Percentiles rank a stretch among this genome's conserved stretches.
Evolutionary conservation across 2,888 invertebrate species (phyloP).

Genomic region (Camponotus fellah): DNA sequence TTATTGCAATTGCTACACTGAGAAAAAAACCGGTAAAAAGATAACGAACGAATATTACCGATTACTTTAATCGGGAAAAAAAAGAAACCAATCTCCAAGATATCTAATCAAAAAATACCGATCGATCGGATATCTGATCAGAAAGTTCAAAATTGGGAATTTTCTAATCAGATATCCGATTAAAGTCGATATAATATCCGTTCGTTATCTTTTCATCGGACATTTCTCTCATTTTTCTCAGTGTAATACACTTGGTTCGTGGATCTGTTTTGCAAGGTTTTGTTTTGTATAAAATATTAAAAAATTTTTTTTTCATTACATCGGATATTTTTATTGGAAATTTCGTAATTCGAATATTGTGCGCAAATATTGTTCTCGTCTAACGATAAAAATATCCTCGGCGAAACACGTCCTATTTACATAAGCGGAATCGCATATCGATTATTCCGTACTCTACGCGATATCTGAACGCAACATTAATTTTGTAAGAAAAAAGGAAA

Average conservation of each 20-base stretch:
- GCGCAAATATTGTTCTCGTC: constrained; percentile 21
- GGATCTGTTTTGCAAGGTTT: not conserved
- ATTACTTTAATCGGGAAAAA: no score
- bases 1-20: constrained; percentile 54
- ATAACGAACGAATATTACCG: no score
- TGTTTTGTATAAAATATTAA: constrained; percentile 5
- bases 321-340: not conserved
- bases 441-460: constrained; percentile 9
- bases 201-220: no score
- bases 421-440: not conserved
- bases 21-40: no score
- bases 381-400: not conserved
- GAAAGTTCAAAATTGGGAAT: no score
- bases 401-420: not conserved
- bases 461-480: not conserved
- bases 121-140: no score
- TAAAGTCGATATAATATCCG: no score
- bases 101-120: no score
- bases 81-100: no score
- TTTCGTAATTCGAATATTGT: not conserved
- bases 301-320: not conserved
- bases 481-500: not conserved
- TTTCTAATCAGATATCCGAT: no score
- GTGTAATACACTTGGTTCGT: not conserved
- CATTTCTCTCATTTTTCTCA: no score